Conservation (phyloP, 2,888 invertebrate species). For the Junonia oenone region DNA sequence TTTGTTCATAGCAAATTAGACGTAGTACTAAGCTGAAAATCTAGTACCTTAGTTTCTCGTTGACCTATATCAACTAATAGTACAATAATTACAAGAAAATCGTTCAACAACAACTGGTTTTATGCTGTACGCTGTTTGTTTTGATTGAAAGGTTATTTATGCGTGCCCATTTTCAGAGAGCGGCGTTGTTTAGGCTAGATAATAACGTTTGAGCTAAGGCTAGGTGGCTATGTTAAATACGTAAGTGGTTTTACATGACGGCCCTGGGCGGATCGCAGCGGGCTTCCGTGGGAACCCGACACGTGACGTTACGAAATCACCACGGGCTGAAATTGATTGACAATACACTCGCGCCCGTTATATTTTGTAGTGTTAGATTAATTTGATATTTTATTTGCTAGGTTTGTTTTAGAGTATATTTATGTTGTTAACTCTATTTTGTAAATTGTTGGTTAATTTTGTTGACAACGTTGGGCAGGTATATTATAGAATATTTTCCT, state of each 20-base stretch:
- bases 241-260: slow-evolving; percentile 76
- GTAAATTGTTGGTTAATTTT: not conserved
- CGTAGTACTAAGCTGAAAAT: not conserved
- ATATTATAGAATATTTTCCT: no score
- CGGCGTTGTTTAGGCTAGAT: slow-evolving; percentile 73
- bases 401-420: not conserved
- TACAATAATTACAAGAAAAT: not conserved
- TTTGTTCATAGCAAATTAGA: slow-evolving; percentile 35
- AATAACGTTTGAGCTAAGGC: slow-evolving; percentile 74
- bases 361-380: slow-evolving; percentile 30
- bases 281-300: slow-evolving; percentile 76
- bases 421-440: not conserved
- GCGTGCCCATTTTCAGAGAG: slow-evolving; percentile 70
- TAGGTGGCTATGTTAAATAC: slow-evolving; percentile 72
- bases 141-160: slow-evolving; percentile 56
- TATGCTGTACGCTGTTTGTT: slow-evolving; percentile 12
- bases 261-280: slow-evolving; percentile 66
- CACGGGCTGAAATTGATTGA: slow-evolving; percentile 74
- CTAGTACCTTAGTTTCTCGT: not conserved
- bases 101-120: not conserved
- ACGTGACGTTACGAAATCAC: slow-evolving; percentile 74
- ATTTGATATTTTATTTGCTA: slow-evolving; percentile 1
- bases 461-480: no score
- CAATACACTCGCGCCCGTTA: slow-evolving; percentile 41
- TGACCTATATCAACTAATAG: not conserved